Percentiles rank a stretch among this genome's conserved stretches.
phyloP scores from a whole-genome alignment of 2,113 vertebrate species.

The Phycodurus eques region DNA sequence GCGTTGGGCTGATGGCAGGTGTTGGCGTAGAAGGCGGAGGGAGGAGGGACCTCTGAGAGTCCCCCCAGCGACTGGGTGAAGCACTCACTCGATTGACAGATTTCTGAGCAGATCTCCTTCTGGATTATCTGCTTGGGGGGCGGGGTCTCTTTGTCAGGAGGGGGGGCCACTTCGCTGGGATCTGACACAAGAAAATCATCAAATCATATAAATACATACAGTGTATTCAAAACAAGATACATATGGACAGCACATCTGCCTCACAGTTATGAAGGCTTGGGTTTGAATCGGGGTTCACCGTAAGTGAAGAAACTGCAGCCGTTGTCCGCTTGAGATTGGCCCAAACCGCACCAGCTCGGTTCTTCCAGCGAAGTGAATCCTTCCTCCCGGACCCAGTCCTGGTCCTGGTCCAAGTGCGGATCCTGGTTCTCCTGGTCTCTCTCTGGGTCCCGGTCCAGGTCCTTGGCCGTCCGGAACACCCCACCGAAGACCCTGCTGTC shows the following conservation, averaged over 20 bases:
- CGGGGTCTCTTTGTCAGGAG: constrained; percentile 51
- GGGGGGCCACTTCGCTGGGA: constrained; percentile 38
- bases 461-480: constrained; percentile 19
- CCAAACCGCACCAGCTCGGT: constrained; percentile 47
- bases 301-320: constrained; percentile 64
- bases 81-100: constrained; percentile 56
- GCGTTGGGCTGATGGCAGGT: constrained; percentile 44
- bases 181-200: constrained; percentile 41
- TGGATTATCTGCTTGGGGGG: constrained; percentile 36
- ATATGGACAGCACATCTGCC: not conserved
- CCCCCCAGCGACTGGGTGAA: constrained; percentile 60
- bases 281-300: constrained; percentile 41
- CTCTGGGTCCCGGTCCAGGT: not conserved
- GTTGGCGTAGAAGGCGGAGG: constrained; percentile 41
- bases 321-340: constrained; percentile 44
- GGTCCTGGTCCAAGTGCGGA: not conserved
- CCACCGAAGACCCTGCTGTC: constrained; percentile 67
- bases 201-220: no score
- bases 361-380: constrained; percentile 28
- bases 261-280: not conserved
- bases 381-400: not conserved
- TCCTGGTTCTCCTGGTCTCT: not conserved
- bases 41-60: constrained; percentile 69
- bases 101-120: constrained; percentile 62
- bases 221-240: not conserved